These are phyloP conservation scores for Hesperophylax magnus DNA, from an alignment of 1,140 invertebrate species.

Conservation along the genomic window DNA sequence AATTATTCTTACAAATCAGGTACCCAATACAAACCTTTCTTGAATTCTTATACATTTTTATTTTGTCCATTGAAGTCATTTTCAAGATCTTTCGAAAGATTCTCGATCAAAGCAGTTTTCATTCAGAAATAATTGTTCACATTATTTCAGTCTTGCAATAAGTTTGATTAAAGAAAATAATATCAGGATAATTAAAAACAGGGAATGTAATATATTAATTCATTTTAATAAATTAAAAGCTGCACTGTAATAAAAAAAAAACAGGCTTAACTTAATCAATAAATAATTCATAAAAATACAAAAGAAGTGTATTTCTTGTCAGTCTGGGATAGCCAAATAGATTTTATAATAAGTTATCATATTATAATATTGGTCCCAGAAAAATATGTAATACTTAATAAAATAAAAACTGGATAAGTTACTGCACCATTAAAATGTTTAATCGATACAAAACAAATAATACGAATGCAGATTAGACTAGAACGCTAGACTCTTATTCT, in stretches of 20 bases:
- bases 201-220: constrained; percentile 51
- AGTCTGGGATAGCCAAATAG: constrained; percentile 36
- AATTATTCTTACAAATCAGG: no score
- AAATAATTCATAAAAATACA: constrained; percentile 41
- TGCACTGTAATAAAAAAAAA: constrained; percentile 34
- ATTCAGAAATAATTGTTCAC: no score
- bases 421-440: constrained; percentile 35
- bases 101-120: no score
- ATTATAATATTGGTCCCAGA: constrained; percentile 51
- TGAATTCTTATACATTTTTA: no score
- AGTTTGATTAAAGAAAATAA: no score
- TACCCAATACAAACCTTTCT: no score
- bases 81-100: no score
- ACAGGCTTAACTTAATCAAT: constrained; percentile 42
- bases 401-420: constrained; percentile 24
- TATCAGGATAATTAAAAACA: neutral
- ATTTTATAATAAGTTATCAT: neutral
- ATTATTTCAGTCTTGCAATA: no score
- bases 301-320: constrained; percentile 11
- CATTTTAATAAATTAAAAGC: constrained; percentile 54
- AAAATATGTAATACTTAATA: constrained; percentile 36
- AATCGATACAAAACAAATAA: constrained; percentile 9
- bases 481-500: constrained; percentile 31
- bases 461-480: constrained; percentile 41
- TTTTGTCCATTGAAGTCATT: no score